Percentiles rank a stretch among this genome's conserved stretches.
Evolutionary conservation across 1,140 invertebrate genomes (phyloP).

Genomic region (Drusus annulatus): DNA sequence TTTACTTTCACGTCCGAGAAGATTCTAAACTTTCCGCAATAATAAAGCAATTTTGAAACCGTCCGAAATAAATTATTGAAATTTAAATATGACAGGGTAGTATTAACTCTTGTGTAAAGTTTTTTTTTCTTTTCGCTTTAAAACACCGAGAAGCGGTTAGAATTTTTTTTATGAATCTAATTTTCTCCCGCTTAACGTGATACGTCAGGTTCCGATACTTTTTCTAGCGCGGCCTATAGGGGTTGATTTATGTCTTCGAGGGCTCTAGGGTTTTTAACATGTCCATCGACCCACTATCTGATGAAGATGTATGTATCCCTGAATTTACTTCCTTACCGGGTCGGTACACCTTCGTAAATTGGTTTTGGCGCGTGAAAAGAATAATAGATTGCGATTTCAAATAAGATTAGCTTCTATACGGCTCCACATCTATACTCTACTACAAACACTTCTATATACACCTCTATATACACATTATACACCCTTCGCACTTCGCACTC

Average conservation of each 20-base stretch:
- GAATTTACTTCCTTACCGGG: conserved; percentile 12
- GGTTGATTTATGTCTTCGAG: conserved; percentile 55
- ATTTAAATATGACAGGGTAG: conserved; percentile 11
- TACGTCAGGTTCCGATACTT: conserved; percentile 37
- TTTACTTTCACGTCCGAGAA: conserved; percentile 1
- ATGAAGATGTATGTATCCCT: conserved; percentile 26
- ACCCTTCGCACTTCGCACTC: too few species aligned
- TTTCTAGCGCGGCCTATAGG: conserved; percentile 41
- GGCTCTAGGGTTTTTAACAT: conserved; percentile 52
- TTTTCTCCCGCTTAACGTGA: conserved; percentile 33
- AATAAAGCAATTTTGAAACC: conserved; percentile 6
- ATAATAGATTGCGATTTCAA: not conserved
- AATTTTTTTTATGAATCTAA: conserved; percentile 33
- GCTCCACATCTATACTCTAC: too few species aligned
- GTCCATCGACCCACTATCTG: conserved; percentile 49
- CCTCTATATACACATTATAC: too few species aligned
- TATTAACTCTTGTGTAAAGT: conserved; percentile 43
- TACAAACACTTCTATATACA: too few species aligned
- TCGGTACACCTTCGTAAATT: conserved; percentile 16
- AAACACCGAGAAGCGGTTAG: not conserved
- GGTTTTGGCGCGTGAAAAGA: conserved; percentile 7
- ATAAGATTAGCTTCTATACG: not conserved
- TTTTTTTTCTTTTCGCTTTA: conserved; percentile 41
- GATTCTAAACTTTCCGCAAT: not conserved
- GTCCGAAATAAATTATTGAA: conserved; percentile 30